Evolutionary conservation across 2,888 invertebrate genomes (phyloP), one percentile per base, ranked within the genome.

Genomic region (Polyommatus icarus): DNA sequence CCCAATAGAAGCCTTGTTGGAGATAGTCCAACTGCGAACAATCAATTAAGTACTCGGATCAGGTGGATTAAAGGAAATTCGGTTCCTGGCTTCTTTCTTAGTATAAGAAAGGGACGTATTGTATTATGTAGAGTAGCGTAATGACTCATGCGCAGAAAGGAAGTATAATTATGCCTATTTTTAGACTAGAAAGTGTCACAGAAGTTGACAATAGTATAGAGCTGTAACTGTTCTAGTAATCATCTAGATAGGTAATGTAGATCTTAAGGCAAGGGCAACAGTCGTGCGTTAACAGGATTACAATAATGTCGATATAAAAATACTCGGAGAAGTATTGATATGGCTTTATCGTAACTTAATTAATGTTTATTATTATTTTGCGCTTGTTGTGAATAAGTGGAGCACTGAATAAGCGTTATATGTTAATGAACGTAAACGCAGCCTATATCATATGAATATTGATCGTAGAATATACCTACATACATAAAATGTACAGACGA

Each of bases 291-390:
- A 67, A 67, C 15, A 67, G 18, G 67, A 67, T 67, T 67, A 67
- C 67, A 67, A 32, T 32, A 32, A 18, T 32, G 32, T 67, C 67
- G 32, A 67, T 67, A 67, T 67, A 32, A 29, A 67, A 67, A 32
- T 67, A 67, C 67, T 6, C 24, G 12, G 67, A 29, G 67, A 32
- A 67, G 67, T 67, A 67, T 32, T 32, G 61, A 67, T 67, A 67
- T 67, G 67, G 67, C 67, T 67, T 67, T 67, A 67, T 32, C 67
- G 67, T 67, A 67, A 67, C 15, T 67, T 29, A 67, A 67, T 67
- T 67, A 67, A 29, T 29, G 29, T 67, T 67, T 67, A 18, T 32
- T 59, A 20, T 20, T 67, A 67, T 67, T 67, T 61, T 3, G 67
- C 61, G 5, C 29, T 67, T 12, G 18, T 24, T 24, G 29, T 24